These are phyloP conservation scores for Mesoclemmys tuberculata DNA, from an alignment of 2,113 vertebrate genomes.

Conservation along the genomic window DNA sequence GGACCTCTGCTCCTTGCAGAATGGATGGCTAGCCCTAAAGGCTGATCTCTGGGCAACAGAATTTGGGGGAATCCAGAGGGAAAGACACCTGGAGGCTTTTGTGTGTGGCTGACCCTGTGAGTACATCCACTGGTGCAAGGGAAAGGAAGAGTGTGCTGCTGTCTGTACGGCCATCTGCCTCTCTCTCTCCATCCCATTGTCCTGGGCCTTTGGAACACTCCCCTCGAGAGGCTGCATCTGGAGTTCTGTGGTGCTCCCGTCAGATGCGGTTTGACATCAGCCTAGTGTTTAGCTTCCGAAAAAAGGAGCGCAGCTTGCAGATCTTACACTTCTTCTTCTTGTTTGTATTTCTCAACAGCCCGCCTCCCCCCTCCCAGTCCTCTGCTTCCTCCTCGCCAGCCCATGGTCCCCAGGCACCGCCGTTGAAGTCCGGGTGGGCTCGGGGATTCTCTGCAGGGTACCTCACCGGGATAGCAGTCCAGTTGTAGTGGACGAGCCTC, in stretches of 20 bases:
- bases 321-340: conserved; percentile 89
- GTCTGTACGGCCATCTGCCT: fast-evolving
- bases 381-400: conserved; percentile 88
- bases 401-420: conserved; percentile 96
- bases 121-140: neutral
- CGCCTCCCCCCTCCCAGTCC: conserved; percentile 70
- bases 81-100: neutral
- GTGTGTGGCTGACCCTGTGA: neutral
- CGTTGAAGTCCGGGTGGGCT: conserved; percentile 92
- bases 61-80: neutral
- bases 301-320: conserved; percentile 90
- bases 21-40: fast-evolving
- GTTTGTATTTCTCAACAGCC: conserved; percentile 77
- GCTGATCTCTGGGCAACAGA: neutral
- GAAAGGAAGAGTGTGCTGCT: neutral
- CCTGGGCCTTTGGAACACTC: neutral
- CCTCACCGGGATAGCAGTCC: conserved; percentile 91
- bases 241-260: neutral
- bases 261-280: conserved; percentile 96
- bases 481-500: conserved; percentile 90
- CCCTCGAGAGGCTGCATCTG: neutral
- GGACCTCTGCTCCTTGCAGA: neutral
- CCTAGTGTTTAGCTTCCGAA: conserved; percentile 91
- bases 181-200: fast-evolving
- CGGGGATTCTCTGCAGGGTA: conserved; percentile 93